phyloP scores from a whole-genome alignment of 2,888 invertebrate genomes.

The Malthinus seriepunctatus region DNA sequence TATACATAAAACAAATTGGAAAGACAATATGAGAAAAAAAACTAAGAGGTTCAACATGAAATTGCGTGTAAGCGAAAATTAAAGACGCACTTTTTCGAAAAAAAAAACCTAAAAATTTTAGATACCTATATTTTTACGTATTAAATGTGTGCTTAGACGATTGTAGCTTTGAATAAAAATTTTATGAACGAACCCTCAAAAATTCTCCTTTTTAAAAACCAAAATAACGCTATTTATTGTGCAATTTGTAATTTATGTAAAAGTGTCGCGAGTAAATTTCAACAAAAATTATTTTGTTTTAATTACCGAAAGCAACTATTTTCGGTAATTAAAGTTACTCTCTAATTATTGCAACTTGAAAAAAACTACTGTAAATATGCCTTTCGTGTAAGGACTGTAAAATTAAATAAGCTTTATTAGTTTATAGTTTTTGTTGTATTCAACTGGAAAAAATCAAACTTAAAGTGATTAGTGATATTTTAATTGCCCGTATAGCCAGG shows the following conservation, averaged over 20 bases:
- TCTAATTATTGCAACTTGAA: slow-evolving; percentile 18
- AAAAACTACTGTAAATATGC: slow-evolving; percentile 39
- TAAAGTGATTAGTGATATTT: slow-evolving; percentile 7
- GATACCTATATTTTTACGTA: slow-evolving; percentile 27
- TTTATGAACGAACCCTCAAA: slow-evolving; percentile 9
- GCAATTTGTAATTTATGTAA: slow-evolving; percentile 7
- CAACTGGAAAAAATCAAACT: slow-evolving; percentile 9
- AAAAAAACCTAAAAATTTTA: slow-evolving; percentile 18
- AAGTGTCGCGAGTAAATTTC: slow-evolving; percentile 9
- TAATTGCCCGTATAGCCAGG: neutral
- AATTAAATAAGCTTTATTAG: slow-evolving; percentile 28
- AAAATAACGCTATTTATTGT: neutral
- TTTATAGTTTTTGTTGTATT: slow-evolving; percentile 15
- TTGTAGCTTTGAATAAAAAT: slow-evolving; percentile 17
- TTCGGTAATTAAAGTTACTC: slow-evolving; percentile 20
- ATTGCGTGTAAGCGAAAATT: slow-evolving; percentile 19
- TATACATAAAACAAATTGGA: slow-evolving; percentile 21
- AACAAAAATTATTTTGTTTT: slow-evolving; percentile 1
- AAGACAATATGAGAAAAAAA: slow-evolving; percentile 28
- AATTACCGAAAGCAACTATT: neutral
- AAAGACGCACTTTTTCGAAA: slow-evolving; percentile 21
- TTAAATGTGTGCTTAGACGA: slow-evolving; percentile 26
- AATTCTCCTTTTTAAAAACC: too few species aligned
- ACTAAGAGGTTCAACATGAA: slow-evolving; percentile 23
- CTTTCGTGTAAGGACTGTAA: slow-evolving; percentile 42